A percentile compares a stretch with the other conserved stretches of the same genome.
Conservation (phyloP, 2,888 invertebrate species). For the Andrena bucephala region DNA sequence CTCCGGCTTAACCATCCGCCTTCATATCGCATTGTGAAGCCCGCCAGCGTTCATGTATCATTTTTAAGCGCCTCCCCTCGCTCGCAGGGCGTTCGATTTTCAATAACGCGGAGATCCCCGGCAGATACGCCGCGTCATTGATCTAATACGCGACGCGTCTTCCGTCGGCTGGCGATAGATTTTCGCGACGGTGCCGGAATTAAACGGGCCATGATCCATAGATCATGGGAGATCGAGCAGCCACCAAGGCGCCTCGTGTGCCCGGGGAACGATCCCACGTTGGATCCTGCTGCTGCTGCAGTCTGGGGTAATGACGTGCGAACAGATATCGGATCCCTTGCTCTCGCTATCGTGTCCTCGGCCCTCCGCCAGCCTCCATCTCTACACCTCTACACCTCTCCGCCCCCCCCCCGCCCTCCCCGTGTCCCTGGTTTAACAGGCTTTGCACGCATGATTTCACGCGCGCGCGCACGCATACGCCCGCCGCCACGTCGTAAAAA, state of each 20-base stretch:
- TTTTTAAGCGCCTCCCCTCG: constrained; percentile 11
- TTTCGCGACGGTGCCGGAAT: constrained; percentile 65
- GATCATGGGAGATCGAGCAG: constrained; percentile 65
- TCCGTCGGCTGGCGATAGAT: constrained; percentile 62
- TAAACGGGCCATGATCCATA: constrained; percentile 75
- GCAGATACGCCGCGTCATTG: constrained; percentile 60
- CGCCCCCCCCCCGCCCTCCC: constrained; percentile 42
- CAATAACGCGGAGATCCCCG: constrained; percentile 39
- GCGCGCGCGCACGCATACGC: constrained; percentile 28
- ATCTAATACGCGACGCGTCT: constrained; percentile 52
- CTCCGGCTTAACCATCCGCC: background rate
- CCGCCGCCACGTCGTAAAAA: constrained; percentile 58
- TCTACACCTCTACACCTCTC: constrained; percentile 40
- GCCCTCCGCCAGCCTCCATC: constrained; percentile 53
- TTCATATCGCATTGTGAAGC: background rate
- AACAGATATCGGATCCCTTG: constrained; percentile 84
- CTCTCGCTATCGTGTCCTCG: constrained; percentile 68
- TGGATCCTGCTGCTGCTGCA: constrained; percentile 77
- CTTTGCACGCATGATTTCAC: constrained; percentile 69
- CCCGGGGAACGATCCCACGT: constrained; percentile 68
- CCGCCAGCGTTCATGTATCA: constrained; percentile 4
- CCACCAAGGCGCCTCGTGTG: constrained; percentile 34
- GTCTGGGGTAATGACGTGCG: constrained; percentile 85
- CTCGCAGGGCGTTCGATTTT: constrained; percentile 40
- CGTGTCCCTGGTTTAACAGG: constrained; percentile 60